phyloP scores from a whole-genome alignment of 1,140 invertebrate species.

The Sarcophaga peregrina region DNA sequence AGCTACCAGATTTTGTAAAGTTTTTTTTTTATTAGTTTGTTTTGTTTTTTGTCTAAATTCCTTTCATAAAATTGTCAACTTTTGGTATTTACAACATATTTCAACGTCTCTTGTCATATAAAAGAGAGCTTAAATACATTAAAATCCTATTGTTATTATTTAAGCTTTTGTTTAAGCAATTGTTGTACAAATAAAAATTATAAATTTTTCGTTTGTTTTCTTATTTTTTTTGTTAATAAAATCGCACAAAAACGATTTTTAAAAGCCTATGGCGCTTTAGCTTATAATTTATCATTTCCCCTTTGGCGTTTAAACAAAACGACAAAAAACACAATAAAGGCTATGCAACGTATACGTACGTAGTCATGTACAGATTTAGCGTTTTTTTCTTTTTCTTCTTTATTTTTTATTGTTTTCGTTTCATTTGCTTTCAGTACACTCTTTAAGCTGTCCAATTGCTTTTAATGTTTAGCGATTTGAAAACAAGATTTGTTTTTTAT shows the following conservation, averaged over 20 bases:
- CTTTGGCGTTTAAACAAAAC: background rate
- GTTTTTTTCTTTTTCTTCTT: background rate
- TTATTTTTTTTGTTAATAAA: background rate
- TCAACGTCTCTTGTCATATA: constrained; percentile 3
- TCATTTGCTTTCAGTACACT: background rate
- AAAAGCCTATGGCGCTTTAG: background rate
- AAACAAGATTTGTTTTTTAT: background rate
- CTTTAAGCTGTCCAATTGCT: background rate
- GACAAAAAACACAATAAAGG: too few relatives aligned
- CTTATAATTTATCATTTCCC: constrained; percentile 1
- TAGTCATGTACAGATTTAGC: background rate
- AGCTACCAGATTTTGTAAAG: too few relatives aligned
- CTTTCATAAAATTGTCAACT: background rate
- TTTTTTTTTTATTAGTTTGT: too few relatives aligned
- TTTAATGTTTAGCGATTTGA: constrained; percentile 4
- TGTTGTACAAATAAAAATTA: background rate
- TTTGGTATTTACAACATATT: background rate
- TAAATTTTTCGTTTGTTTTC: too few relatives aligned
- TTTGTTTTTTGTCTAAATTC: too few relatives aligned
- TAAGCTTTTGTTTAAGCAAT: background rate
- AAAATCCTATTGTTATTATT: constrained; percentile 11
- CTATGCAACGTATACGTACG: too few relatives aligned
- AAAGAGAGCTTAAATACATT: background rate
- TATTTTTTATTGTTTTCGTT: background rate
- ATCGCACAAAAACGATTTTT: background rate